These are phyloP conservation scores for Hypolimnas misippus DNA, from an alignment of 2,888 invertebrate species.

Conservation along the genomic window DNA sequence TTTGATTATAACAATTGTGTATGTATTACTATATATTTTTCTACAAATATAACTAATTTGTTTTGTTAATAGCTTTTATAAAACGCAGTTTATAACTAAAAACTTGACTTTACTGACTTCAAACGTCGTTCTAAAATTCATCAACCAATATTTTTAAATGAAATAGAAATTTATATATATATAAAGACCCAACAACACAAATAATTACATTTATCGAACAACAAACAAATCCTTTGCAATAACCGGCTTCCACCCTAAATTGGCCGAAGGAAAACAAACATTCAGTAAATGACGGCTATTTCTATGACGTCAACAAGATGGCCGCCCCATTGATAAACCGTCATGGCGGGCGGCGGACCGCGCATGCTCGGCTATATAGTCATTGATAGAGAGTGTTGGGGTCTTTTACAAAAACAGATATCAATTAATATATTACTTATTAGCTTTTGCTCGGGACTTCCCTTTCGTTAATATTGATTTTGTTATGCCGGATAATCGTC, in stretches of 20 bases:
- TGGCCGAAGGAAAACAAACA: constrained; percentile 69
- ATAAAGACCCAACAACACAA: not conserved
- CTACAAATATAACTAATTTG: too few species aligned
- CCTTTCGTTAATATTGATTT: too few species aligned
- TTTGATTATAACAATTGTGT: too few species aligned
- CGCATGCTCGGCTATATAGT: constrained; percentile 65
- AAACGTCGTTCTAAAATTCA: too few species aligned
- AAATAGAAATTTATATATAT: too few species aligned
- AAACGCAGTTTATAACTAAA: too few species aligned
- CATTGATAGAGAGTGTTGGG: constrained; percentile 70
- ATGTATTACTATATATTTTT: too few species aligned
- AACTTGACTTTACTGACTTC: too few species aligned
- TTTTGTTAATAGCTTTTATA: too few species aligned
- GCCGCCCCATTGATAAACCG: constrained; percentile 75
- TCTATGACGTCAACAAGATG: constrained; percentile 80
- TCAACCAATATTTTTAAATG: too few species aligned
- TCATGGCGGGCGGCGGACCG: constrained; percentile 56
- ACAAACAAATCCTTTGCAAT: constrained; percentile 15
- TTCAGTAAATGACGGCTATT: constrained; percentile 59
- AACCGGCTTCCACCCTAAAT: constrained; percentile 47
- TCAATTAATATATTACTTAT: constrained; percentile 10
- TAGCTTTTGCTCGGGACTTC: not conserved
- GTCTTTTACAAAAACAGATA: constrained; percentile 50
- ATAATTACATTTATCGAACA: constrained; percentile 9
- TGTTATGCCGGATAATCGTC: too few species aligned